phyloP scores from a whole-genome alignment of 2,888 invertebrate genomes.

The Chirona hameri region DNA sequence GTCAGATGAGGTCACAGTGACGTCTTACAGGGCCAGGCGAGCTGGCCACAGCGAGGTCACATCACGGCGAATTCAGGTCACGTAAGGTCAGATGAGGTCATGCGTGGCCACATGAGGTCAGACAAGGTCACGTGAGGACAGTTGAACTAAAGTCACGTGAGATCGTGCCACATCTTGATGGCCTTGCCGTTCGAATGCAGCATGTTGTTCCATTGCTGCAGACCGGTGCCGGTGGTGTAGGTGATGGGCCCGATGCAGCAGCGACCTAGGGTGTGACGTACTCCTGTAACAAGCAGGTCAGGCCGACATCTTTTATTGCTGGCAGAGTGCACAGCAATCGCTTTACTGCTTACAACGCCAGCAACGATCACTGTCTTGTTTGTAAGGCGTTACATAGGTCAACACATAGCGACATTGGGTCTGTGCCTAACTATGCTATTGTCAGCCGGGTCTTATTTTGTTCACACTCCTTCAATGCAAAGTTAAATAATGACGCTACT shows the following conservation, averaged over 20 bases:
- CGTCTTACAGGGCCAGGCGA: neutral
- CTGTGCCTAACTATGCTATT: too few species aligned
- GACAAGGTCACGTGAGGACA: neutral
- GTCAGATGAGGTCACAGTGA: too few species aligned
- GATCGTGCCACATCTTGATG: constrained; percentile 8
- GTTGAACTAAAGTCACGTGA: neutral
- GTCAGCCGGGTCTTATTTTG: too few species aligned
- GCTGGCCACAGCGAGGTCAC: neutral
- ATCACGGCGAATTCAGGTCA: neutral
- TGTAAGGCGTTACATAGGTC: too few species aligned
- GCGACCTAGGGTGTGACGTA: neutral
- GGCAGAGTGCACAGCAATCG: too few species aligned
- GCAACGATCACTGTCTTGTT: too few species aligned
- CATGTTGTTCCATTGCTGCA: constrained; percentile 22
- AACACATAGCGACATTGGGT: too few species aligned
- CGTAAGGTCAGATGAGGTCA: neutral
- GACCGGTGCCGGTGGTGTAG: neutral
- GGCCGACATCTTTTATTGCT: too few species aligned
- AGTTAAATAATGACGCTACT: too few species aligned
- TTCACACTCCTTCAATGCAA: too few species aligned
- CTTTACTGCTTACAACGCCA: too few species aligned
- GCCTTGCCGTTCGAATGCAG: constrained; percentile 9
- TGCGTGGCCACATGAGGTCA: neutral
- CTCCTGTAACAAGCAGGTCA: neutral
- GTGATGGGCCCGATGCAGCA: neutral